Evolutionary conservation across 2,113 vertebrate species (phyloP), one percentile per base, ranked within the genome.

Genomic region (Petrocephalus microphthalmus): DNA sequence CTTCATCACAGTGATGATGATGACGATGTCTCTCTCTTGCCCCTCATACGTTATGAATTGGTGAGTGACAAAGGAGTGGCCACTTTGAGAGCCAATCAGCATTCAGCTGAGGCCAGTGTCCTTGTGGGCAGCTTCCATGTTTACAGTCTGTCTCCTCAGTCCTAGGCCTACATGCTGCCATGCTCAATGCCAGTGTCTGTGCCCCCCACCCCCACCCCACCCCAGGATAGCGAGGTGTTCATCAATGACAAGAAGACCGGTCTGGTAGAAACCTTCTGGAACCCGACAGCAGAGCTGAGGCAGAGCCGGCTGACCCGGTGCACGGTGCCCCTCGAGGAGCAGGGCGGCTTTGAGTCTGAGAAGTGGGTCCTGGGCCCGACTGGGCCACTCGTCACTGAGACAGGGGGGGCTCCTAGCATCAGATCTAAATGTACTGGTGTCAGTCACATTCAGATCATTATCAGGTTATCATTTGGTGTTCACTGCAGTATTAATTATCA

Each of bases 171-270:
- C 17, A 19, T 54, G 53, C 53, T 54, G 15, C 37, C 33, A 42
- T 33, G 52, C 7, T 53, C 13, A 10, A 5, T 10, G 52, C 7
- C 7, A 78, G 5, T 78, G 15, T 78, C 37, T 78, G 29, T 78
- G 33, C 13, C 8, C 67, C 83, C 19, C 88, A n/a, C n/a, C n/a
- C n/a, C n/a, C n/a, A n/a, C n/a, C n/a, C n/a, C n/a, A n/a, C 33
- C 93, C 83, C 92, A 99, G 98, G 98, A 99, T 95, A 98, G 97
- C 90, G 98, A 99, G 95, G 96, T 99, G 94, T 96, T 96, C 93
- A 98, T 99, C 91, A 97, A 95, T 87, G 98, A 99, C 89, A 99
- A 99, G 93, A 99, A 97, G 94, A 98, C 98, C 0, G 97, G 95
- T 52, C 93, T 94, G 83, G 92, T 95, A 64, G 98, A 99, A 86